Base-by-base conservation (phyloP, 2,113 vertebrate species). In the Nesospiza acunhae region DNA sequence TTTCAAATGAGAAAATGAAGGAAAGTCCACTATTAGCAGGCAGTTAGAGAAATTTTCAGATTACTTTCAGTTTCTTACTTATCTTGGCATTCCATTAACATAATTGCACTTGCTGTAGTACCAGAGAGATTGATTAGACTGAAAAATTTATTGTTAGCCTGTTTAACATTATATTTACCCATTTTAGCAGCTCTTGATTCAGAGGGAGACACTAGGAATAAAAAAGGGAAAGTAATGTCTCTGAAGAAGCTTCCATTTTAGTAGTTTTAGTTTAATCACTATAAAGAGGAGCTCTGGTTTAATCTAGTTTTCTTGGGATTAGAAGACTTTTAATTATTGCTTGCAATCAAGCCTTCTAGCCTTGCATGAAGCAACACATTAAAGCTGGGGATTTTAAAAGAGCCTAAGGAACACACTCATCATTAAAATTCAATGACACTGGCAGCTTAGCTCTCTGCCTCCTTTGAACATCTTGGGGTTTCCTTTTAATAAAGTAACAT, bases 1-100 rank as follows among this genome's bases (percentile, higher is more conserved):
- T 95, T 97, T 96, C 95, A 96, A 92, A 95, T 59, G 53, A 83
- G 67, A 67, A 59, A 95, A 97, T 70, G 93, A 95, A 92, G 81
- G 92, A 95, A 96, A 96, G 87, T 89, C 91, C 87, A 94, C 93
- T 93, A 97, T 97, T 96, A 97, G 91, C 93, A 96, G 92, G 86
- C 94, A 97, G 96, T 84, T 93, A 84, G 62, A 90, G 96, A 96
- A 97, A 96, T 95, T 81, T 68, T 93, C 86, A 97, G 96, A 98
- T 97, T 96, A 95, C 96, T 97, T 97, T 97, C 96, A 94, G 96
- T 97, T 97, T 97, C 94, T 97, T 97, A 96, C 97, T 98, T 97
- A 95, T 97, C 97, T 97, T 95, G 84, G 69, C 35, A 91, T 81
- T 94, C 87, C 92, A 93, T 97, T 97, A 97, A 96, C 68, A 93